Percentiles rank a stretch among this genome's conserved stretches.
phyloP scores from a whole-genome alignment of 2,113 vertebrate species.

The Phrynosoma platyrhinos region DNA sequence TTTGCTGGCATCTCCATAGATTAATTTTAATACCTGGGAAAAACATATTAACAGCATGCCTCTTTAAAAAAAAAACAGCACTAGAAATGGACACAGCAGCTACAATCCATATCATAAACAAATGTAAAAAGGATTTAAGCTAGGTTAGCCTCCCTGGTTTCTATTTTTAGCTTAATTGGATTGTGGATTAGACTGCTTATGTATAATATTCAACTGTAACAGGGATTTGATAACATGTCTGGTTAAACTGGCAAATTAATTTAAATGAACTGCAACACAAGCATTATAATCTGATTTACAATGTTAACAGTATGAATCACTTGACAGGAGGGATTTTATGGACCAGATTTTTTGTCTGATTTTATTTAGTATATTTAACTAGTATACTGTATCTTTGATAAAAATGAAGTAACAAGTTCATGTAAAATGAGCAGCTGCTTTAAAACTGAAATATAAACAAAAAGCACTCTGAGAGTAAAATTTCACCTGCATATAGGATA shows the following conservation, averaged over 20 bases:
- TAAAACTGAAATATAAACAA: constrained; percentile 6
- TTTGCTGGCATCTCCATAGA: neutral
- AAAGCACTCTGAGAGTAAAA: constrained; percentile 23
- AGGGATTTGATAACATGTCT: constrained; percentile 21
- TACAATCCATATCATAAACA: neutral
- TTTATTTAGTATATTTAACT: constrained; percentile 52
- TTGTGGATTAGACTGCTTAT: constrained; percentile 5
- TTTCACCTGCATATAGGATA: constrained; percentile 10
- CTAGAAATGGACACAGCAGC: neutral
- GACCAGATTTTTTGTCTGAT: constrained; percentile 18
- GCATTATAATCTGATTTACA: constrained; percentile 33
- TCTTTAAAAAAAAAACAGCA: neutral
- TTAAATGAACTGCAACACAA: constrained; percentile 26
- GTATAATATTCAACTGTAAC: constrained; percentile 37
- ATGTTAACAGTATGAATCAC: constrained; percentile 19
- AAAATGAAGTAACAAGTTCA: constrained; percentile 7
- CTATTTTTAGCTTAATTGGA: constrained; percentile 20
- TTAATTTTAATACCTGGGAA: neutral
- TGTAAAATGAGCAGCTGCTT: constrained; percentile 26
- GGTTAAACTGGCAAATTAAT: constrained; percentile 12
- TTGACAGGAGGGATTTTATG: constrained; percentile 20
- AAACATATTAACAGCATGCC: neutral
- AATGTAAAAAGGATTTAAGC: constrained; percentile 2
- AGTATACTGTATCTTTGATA: constrained; percentile 9
- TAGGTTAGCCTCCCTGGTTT: neutral